A percentile compares a stretch with the other conserved stretches of the same genome.
Conservation (phyloP, 1,140 invertebrate genomes). For the Bilobella aurantiaca region DNA sequence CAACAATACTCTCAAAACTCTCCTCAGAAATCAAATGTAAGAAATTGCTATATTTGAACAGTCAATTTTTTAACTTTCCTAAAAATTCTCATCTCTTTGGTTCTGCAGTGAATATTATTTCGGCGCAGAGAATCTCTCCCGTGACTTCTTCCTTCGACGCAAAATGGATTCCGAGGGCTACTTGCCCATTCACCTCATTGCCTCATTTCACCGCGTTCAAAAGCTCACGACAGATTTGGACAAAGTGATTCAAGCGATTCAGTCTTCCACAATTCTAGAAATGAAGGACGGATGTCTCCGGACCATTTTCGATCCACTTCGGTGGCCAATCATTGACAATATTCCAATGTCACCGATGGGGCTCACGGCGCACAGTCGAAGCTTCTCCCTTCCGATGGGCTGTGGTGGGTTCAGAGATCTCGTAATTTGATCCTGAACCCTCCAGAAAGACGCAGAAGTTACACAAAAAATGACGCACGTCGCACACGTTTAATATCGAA, state of each 20-base stretch:
- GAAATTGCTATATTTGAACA: neutral
- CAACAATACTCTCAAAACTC: neutral
- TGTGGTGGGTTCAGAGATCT: no score
- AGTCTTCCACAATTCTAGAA: slow-evolving; percentile 70
- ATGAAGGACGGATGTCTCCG: slow-evolving; percentile 55
- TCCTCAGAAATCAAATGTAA: slow-evolving; percentile 27
- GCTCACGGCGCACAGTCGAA: neutral
- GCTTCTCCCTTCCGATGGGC: neutral
- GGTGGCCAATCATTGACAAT: slow-evolving; percentile 68
- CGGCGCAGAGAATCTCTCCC: slow-evolving; percentile 86
- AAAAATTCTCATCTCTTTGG: neutral
- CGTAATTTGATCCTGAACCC: no score
- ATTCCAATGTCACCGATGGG: neutral
- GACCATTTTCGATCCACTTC: slow-evolving; percentile 63
- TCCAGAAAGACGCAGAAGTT: no score
- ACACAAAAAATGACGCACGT: no score
- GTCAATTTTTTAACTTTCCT: neutral
- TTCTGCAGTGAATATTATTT: slow-evolving; percentile 94
- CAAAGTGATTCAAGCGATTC: slow-evolving; percentile 68
- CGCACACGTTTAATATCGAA: no score
- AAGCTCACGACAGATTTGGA: slow-evolving; percentile 71
- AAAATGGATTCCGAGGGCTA: slow-evolving; percentile 94
- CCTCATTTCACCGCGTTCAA: slow-evolving; percentile 87
- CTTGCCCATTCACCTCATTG: slow-evolving; percentile 82
- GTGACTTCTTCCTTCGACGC: slow-evolving; percentile 89